A percentile compares a stretch with the other conserved stretches of the same genome.
These are phyloP conservation scores for Charina bottae DNA, from an alignment of 2,113 vertebrate species.

Conservation along the genomic window DNA sequence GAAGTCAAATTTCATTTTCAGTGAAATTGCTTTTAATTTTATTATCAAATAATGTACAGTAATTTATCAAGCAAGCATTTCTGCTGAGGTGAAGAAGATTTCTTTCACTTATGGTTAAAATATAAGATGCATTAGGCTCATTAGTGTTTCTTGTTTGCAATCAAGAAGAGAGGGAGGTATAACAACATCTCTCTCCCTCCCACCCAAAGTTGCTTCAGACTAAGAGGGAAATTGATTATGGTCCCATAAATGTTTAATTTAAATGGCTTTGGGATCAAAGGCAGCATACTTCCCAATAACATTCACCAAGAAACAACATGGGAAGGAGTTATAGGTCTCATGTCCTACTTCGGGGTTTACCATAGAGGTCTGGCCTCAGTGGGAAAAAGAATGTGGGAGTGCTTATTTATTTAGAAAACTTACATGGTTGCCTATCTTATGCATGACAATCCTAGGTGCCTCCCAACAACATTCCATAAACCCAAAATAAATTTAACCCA, in stretches of 20 bases:
- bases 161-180: not conserved
- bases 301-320: not conserved
- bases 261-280: not conserved
- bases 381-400: not conserved
- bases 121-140: not conserved
- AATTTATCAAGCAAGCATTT: slow-evolving; percentile 41
- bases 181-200: not conserved
- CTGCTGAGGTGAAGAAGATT: not conserved
- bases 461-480: not conserved
- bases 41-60: slow-evolving; percentile 28
- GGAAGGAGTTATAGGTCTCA: not conserved
- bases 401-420: not conserved
- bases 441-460: not conserved
- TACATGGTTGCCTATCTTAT: not conserved
- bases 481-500: not conserved
- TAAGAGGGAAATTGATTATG: not conserved
- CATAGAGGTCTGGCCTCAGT: not conserved
- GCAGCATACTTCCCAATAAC: not conserved
- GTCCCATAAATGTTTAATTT: not conserved
- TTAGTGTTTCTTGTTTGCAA: not conserved
- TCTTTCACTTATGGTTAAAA: not conserved
- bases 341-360: not conserved
- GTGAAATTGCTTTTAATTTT: slow-evolving; percentile 45
- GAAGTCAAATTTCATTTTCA: slow-evolving; percentile 35
- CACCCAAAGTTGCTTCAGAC: not conserved